These are phyloP conservation scores for Pterocles gutturalis DNA, from an alignment of 2,113 vertebrate species.

Conservation along the genomic window DNA sequence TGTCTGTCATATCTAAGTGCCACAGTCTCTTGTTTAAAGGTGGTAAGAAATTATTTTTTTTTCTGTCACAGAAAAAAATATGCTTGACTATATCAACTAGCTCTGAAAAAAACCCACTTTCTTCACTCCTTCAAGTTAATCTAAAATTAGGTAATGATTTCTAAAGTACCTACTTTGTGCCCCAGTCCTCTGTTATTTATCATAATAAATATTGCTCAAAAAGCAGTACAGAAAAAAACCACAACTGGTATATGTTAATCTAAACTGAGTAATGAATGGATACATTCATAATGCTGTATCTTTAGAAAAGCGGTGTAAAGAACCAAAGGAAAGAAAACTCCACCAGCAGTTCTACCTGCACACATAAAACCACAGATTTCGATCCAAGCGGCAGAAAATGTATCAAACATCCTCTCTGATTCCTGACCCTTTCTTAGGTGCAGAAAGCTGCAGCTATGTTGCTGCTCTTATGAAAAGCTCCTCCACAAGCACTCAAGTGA, in stretches of 20 bases:
- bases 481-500: background rate
- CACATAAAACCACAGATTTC: background rate
- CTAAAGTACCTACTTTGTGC: background rate
- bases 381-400: background rate
- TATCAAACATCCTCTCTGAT: background rate
- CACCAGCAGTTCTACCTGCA: conserved; percentile 81
- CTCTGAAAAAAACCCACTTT: background rate
- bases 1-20: background rate
- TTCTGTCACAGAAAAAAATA: background rate
- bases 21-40: background rate
- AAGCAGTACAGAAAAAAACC: background rate
- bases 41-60: background rate
- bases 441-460: background rate
- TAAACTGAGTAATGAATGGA: background rate
- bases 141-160: background rate
- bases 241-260: background rate
- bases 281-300: background rate
- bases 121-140: background rate
- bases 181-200: background rate
- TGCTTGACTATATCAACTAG: background rate
- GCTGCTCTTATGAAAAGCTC: background rate
- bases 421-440: background rate
- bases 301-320: background rate
- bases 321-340: conserved; percentile 1
- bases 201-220: background rate